Evolutionary conservation across 2,797 vertebrate species (phyloP), one percentile per base, ranked within the genome.

Genomic region (Syndactyla subalaris): DNA sequence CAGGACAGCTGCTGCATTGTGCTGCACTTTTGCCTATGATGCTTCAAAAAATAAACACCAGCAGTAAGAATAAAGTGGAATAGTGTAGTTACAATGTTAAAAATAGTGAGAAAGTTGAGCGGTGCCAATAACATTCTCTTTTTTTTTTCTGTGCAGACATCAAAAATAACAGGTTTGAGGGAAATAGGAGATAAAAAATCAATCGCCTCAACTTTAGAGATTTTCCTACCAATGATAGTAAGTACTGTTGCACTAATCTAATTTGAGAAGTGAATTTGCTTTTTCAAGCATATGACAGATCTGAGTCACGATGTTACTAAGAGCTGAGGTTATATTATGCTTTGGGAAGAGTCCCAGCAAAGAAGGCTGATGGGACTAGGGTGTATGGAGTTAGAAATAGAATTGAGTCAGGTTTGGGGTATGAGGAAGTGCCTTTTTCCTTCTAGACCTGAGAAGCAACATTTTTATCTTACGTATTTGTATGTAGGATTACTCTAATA

Each of bases 171-270:
- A 81, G 18, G 65, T 49, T 63, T 80, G 70, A 77, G 54, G 67
- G 88, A 93, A 88, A 83, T 84, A 72, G 88, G 92, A 66, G 84
- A 93, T 45, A 95, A 63, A 87, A 81, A 95, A 66, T 89, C 77
- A 14, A 21, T 97, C 10, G n/a, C 10, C 62, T 86, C 88, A 84
- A 43, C 66, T n/a, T 19, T 94, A 57, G 71, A 85, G 26, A 1
- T 78, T 73, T 82, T 92, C 2, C 45, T 82, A 4, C 89, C 91
- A 20, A 46, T 92, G 55, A 24, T 88, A 4, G 91, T 97, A 92
- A 94, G 93, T 80, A 65, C 29, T 62, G 51, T 32, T 89, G 43
- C 59, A 59, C 54, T 78, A n/a, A 61, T 30, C 21, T 80, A 6
- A 70, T 45, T 19, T 63, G 39, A 75, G 39, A 91, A 62, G 32